Percentiles rank a stretch among this genome's conserved stretches.
These are phyloP conservation scores for Periphyllus acericola DNA, from an alignment of 2,888 invertebrate species.

Conservation along the genomic window DNA sequence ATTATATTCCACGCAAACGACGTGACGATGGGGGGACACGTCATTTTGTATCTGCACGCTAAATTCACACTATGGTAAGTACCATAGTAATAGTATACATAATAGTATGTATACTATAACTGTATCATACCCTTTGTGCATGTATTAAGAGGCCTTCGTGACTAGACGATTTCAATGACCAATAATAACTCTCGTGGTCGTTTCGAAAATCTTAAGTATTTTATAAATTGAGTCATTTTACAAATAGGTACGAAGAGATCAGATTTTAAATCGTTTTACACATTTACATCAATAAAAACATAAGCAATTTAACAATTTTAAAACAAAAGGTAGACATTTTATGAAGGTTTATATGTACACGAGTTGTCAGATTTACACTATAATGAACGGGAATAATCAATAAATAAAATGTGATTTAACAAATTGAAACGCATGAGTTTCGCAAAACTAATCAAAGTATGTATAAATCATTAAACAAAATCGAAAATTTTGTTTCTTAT, in stretches of 20 bases:
- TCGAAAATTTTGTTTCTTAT: too few species aligned
- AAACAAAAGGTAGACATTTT: background rate
- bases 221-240: slow-evolving; percentile 30
- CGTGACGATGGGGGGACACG: background rate
- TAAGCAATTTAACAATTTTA: background rate
- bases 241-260: background rate
- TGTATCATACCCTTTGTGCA: slow-evolving; percentile 14
- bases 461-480: too few species aligned
- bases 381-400: too few species aligned
- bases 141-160: slow-evolving; percentile 27
- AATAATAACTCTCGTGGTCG: slow-evolving; percentile 22
- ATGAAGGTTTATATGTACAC: too few species aligned
- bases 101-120: background rate
- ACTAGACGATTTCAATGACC: slow-evolving; percentile 49
- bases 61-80: slow-evolving; percentile 20
- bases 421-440: too few species aligned
- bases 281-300: background rate
- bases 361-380: too few species aligned
- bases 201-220: slow-evolving; percentile 33
- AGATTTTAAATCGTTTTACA: background rate
- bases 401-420: too few species aligned
- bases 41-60: slow-evolving; percentile 36
- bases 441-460: too few species aligned
- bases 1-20: background rate
- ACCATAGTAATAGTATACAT: background rate